A percentile compares a stretch with the other conserved stretches of the same genome.
These are phyloP conservation scores for Trichonephila clavipes DNA, from an alignment of 1,140 invertebrate genomes.

Conservation along the genomic window DNA sequence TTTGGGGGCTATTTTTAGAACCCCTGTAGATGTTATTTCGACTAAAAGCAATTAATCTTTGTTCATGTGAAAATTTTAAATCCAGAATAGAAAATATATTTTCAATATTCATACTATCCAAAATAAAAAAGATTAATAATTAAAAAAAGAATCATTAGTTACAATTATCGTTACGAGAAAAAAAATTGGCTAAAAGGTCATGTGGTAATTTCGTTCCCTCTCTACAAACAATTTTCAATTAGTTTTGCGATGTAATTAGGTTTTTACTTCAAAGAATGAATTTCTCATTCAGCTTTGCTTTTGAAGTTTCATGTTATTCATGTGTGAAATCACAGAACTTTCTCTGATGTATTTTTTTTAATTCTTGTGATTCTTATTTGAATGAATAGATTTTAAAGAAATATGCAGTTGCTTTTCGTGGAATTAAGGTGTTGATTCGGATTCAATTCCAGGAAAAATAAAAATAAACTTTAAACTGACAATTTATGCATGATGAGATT, in stretches of 20 bases:
- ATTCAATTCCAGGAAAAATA: too few species aligned
- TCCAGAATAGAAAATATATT: too few species aligned
- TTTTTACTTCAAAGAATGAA: neutral
- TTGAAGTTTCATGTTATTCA: neutral
- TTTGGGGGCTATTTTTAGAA: too few species aligned
- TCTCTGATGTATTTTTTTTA: neutral
- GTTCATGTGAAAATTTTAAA: too few species aligned
- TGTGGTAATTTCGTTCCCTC: neutral
- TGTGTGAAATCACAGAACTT: neutral
- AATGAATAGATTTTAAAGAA: neutral
- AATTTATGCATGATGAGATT: too few species aligned
- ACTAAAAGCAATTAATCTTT: too few species aligned
- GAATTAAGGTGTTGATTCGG: neutral
- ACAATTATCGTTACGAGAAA: too few species aligned
- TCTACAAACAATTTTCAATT: neutral
- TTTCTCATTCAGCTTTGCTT: neutral
- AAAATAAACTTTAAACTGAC: too few species aligned
- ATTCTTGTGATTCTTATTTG: neutral
- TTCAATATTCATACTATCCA: too few species aligned
- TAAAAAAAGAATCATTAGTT: too few species aligned
- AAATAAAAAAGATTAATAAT: too few species aligned
- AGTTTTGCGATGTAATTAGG: neutral
- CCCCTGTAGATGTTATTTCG: too few species aligned
- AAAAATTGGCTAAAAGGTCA: neutral
- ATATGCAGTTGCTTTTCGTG: neutral